Evolutionary conservation across 2,888 invertebrate genomes (phyloP), one percentile per base, ranked within the genome.

Genomic region (Lycophotia porphyrea): DNA sequence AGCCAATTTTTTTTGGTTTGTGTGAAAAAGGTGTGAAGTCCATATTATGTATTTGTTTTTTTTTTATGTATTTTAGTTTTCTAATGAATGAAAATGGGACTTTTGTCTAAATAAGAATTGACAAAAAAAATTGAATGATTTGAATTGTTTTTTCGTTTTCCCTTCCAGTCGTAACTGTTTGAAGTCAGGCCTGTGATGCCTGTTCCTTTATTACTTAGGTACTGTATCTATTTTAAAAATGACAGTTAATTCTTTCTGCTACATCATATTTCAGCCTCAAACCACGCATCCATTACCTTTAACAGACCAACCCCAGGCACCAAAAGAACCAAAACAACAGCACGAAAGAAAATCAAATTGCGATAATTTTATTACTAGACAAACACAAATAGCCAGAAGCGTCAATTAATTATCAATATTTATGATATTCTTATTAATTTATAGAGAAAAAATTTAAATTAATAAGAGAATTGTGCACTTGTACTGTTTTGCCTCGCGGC

Each of bases 381-480:
- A 63, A 82, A 77, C 76, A 52, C 71, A 81, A 60, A 77, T n/a
- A 74, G 81, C 86, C 66, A 61, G 75, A 77, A 77, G 87, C 81
- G 70, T 64, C 65, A 84, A 87, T 87, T 84, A 80, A 87, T 86
- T 78, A 87, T 81, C 36, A 68, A 84, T 87, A 88, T 88, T 88
- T 84, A 88, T 79, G 67, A 61, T 55, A 73, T 80, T 49, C 34
- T 65, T 73, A 83, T 82, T 75, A 79, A 87, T 84, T 81, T 87
- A 86, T 82, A 81, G 82, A 70, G 64, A 78, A 87, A 82, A 87
- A 86, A 82, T 67, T 71, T 36, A 70, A 80, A 83, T 74, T 70
- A 84, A 80, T 75, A 75, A 71, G 49, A 75, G 31, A 73, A 79
- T 85, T 84, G 55, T 76, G 79, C 81, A 84, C 84, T 87, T 86